phyloP scores from a whole-genome alignment of 1,140 invertebrate species.

The Thaumetopoea pityocampa region DNA sequence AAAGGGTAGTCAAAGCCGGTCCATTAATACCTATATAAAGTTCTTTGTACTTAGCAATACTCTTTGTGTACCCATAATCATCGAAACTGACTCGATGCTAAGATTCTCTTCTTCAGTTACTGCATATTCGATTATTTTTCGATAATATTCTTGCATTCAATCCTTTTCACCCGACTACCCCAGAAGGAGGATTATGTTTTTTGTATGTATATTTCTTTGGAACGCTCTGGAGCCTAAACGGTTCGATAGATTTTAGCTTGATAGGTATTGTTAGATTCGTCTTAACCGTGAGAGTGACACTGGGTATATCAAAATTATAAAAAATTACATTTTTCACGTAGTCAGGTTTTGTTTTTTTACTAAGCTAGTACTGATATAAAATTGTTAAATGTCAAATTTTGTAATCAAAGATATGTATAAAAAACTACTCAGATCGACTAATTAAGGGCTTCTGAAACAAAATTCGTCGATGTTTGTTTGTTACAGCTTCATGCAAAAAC shows the following conservation, averaged over 20 bases:
- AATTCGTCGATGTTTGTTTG: no score
- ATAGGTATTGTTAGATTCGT: background rate
- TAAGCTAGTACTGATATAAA: slow-evolving; percentile 5
- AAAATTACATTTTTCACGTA: background rate
- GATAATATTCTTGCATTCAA: no score
- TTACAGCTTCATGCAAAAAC: no score
- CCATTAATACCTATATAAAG: slow-evolving; percentile 5
- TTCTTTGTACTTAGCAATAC: background rate
- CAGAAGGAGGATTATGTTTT: no score
- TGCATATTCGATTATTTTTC: no score
- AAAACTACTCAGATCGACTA: background rate
- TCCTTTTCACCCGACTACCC: no score
- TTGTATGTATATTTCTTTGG: no score
- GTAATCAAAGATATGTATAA: background rate
- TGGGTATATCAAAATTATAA: no score
- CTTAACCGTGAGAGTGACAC: background rate
- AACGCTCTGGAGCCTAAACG: no score
- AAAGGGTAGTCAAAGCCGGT: slow-evolving; percentile 29
- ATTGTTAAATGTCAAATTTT: slow-evolving; percentile 2
- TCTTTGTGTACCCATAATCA: background rate
- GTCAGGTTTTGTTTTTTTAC: slow-evolving; percentile 1
- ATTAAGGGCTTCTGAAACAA: no score
- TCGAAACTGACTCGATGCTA: background rate
- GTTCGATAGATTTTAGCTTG: no score
- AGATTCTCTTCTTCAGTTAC: no score